Conservation (phyloP, 2,888 invertebrate genomes). For the Bimastos eiseni region DNA sequence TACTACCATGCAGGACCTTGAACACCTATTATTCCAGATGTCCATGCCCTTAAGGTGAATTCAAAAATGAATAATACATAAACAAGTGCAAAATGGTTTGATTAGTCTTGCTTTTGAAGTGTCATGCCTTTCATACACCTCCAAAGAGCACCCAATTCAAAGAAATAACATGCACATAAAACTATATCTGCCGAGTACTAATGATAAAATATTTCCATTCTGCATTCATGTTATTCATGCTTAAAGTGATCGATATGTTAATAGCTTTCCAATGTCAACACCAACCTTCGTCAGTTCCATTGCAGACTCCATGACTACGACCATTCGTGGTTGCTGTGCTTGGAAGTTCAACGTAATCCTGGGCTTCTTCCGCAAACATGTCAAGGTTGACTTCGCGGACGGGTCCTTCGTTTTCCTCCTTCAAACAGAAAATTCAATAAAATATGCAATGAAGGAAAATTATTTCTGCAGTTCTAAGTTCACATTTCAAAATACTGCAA, state of each 20-base stretch:
- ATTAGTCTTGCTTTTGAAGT: too few relatives aligned
- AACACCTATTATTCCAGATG: too few relatives aligned
- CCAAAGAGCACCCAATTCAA: too few relatives aligned
- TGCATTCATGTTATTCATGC: neutral
- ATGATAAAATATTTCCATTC: neutral
- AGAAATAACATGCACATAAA: too few relatives aligned
- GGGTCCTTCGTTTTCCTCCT: constrained; percentile 26
- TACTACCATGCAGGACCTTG: too few relatives aligned
- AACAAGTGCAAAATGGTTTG: too few relatives aligned
- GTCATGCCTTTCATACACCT: too few relatives aligned
- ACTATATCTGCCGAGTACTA: too few relatives aligned
- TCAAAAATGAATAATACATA: too few relatives aligned
- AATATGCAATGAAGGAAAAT: neutral
- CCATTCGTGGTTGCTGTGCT: constrained; percentile 53
- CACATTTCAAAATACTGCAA: neutral
- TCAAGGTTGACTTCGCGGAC: constrained; percentile 75
- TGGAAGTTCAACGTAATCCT: constrained; percentile 74
- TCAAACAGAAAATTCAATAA: neutral
- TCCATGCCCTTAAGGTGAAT: too few relatives aligned
- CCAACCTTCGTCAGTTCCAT: constrained; percentile 3
- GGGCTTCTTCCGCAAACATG: constrained; percentile 74
- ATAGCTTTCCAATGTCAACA: neutral
- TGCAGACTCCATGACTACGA: neutral
- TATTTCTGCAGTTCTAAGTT: neutral
- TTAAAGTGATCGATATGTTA: neutral